Evolutionary conservation across 2,888 invertebrate genomes (phyloP).

Genomic region (Lysandra coridon): DNA sequence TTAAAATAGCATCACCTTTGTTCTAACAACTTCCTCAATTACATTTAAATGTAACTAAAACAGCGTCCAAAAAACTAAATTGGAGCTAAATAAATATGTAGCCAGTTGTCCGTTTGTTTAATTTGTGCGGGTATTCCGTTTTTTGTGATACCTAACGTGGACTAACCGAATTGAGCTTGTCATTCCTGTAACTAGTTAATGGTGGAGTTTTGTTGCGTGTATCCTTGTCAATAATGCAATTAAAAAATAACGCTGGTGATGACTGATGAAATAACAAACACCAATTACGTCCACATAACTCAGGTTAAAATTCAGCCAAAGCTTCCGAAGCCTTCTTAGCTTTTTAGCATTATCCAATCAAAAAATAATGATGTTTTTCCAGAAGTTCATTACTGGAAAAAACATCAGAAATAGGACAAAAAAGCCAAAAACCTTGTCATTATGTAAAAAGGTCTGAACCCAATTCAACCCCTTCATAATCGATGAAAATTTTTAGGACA

Average conservation of each 20-base stretch:
- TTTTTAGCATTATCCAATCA: too few relatives aligned
- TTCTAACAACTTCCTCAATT: neutral
- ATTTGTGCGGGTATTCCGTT: constrained; percentile 18
- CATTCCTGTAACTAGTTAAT: constrained; percentile 5
- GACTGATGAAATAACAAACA: neutral
- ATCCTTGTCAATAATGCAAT: neutral
- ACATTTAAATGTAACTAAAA: constrained; percentile 16
- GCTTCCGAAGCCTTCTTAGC: too few relatives aligned
- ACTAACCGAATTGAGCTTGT: constrained; percentile 19
- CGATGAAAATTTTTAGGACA: constrained; percentile 3
- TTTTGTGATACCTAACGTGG: constrained; percentile 12
- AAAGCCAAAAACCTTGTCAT: neutral
- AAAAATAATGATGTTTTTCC: too few relatives aligned
- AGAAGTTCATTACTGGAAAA: too few relatives aligned
- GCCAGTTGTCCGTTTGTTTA: constrained; percentile 1
- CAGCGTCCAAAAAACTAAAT: neutral
- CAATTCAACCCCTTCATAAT: neutral
- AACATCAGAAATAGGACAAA: neutral
- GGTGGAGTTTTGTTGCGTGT: neutral
- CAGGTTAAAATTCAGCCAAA: too few relatives aligned
- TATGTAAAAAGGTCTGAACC: neutral
- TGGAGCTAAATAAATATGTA: constrained; percentile 19
- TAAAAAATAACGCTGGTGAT: neutral
- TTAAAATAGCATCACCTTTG: neutral
- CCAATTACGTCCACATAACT: neutral